phyloP scores from a whole-genome alignment of 92 coral and sea anemone genomes.

The Epizoanthus stellaris region DNA sequence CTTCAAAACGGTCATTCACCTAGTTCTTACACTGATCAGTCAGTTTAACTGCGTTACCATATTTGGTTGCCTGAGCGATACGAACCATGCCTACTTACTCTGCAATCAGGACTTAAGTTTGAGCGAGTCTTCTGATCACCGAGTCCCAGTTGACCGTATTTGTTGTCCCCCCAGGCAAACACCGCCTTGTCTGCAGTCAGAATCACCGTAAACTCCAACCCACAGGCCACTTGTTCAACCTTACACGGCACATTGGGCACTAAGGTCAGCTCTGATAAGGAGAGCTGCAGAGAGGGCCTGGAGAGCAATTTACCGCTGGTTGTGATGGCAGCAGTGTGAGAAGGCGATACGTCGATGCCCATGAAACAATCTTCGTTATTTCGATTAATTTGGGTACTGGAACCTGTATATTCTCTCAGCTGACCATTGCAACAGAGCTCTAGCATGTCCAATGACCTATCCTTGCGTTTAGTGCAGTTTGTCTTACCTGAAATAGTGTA shows the following conservation, averaged over 20 bases:
- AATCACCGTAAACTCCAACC: conserved; percentile 24
- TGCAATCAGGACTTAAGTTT: neutral
- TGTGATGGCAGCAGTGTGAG: conserved; percentile 11
- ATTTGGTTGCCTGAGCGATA: too few relatives aligned
- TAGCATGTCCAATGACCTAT: neutral
- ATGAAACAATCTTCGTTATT: neutral
- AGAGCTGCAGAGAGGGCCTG: neutral
- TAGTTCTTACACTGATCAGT: too few relatives aligned
- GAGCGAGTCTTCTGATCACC: neutral
- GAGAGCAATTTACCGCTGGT: neutral
- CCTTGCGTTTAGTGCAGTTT: neutral
- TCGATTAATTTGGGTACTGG: neutral
- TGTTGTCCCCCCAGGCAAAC: conserved; percentile 29
- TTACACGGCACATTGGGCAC: neutral
- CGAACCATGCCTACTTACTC: neutral
- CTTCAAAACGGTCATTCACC: too few relatives aligned
- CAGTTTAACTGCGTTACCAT: too few relatives aligned
- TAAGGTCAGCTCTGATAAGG: neutral
- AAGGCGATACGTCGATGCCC: neutral
- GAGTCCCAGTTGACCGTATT: conserved; percentile 23
- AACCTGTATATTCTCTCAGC: neutral
- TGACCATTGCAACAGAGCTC: neutral
- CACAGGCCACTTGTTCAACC: conserved; percentile 21
- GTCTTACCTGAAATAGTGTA: neutral
- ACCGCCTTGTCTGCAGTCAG: conserved; percentile 5